Percentiles rank a stretch among this genome's conserved stretches.
Evolutionary conservation across 2,888 invertebrate species (phyloP).

Genomic region (Phengaris alcon): DNA sequence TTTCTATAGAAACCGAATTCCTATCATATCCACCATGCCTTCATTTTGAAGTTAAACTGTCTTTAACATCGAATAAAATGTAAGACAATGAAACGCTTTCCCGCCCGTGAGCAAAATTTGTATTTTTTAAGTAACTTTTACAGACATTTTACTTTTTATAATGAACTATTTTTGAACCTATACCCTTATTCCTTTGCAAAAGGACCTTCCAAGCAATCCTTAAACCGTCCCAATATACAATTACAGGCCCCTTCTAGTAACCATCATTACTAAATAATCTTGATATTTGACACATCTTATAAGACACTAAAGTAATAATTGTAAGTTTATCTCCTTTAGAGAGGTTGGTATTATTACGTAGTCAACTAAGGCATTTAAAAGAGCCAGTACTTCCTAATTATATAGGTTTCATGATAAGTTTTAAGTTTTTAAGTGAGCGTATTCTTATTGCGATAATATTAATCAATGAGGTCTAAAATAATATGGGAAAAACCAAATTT

Average conservation of each 20-base stretch:
- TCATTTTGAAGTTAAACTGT: neutral
- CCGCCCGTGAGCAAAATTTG: neutral
- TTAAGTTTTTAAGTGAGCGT: neutral
- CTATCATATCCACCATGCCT: neutral
- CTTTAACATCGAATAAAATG: neutral
- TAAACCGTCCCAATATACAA: conserved; percentile 27
- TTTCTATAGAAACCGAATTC: neutral
- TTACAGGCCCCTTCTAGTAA: conserved; percentile 12
- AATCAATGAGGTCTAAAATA: too few relatives aligned
- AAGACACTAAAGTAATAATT: neutral
- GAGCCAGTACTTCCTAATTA: conserved; percentile 10
- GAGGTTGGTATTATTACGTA: neutral
- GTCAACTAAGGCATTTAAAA: conserved; percentile 5
- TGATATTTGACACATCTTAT: neutral
- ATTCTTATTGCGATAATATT: neutral
- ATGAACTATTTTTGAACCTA: conserved; percentile 15
- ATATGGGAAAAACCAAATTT: too few relatives aligned
- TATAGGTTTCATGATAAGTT: neutral
- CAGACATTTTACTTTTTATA: neutral
- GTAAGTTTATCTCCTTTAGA: neutral
- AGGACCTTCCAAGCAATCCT: conserved; percentile 26
- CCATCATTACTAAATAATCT: neutral
- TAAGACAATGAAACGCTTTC: neutral
- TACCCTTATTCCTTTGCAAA: conserved; percentile 8
- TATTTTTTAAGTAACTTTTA: conserved; percentile 19